Base-by-base conservation (phyloP, 1,140 invertebrate genomes). In the Ips typographus region DNA sequence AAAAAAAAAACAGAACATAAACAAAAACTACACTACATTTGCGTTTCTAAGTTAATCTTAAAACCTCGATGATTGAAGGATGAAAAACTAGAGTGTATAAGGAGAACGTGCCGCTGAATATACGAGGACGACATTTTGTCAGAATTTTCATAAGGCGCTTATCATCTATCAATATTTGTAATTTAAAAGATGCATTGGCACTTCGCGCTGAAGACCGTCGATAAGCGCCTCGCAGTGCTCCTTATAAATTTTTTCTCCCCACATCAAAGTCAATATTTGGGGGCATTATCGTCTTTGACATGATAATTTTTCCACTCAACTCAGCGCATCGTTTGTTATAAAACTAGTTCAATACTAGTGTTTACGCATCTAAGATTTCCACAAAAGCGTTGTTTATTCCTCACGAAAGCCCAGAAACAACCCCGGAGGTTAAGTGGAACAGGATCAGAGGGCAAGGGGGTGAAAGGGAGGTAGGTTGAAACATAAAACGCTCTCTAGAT, bases 401-500 rank as follows among this genome's bases (percentile, higher is more conserved):
- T 7, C 47, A 40, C 49, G 44, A 64, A 38, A 64, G 39, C 49
- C 38, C 43, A 68, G 60, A 68, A 68, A 59, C 51, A 61, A 44
- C 51, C 53, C 37, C 22, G 40, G n/a, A 56, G 52, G 51, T 44
- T 69, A 69, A 63, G 53, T 69, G 59, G 60, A 56, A 61, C 36
- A 64, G 40, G 43, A 67, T 41, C 37, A 8, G 7, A 43, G n/a
- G 44, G 56, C 22, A 56, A 37, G 43, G 8, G 36, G 60, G 64
- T 4, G 55, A 43, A 40, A 3, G 40, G 49, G n/a, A 8, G 40
- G 43, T 38, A 38, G 60, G 72, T 65, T 65, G 78, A 78, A 79
- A 78, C 77, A 78, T 80, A 79, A 80, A 79, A 79, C 79, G 76
- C 76, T 75, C 73, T 78, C 78, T 80, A 80, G 79, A 80, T 80